phyloP scores from a whole-genome alignment of 2,797 vertebrate species.

The Luscinia megarhynchos region DNA sequence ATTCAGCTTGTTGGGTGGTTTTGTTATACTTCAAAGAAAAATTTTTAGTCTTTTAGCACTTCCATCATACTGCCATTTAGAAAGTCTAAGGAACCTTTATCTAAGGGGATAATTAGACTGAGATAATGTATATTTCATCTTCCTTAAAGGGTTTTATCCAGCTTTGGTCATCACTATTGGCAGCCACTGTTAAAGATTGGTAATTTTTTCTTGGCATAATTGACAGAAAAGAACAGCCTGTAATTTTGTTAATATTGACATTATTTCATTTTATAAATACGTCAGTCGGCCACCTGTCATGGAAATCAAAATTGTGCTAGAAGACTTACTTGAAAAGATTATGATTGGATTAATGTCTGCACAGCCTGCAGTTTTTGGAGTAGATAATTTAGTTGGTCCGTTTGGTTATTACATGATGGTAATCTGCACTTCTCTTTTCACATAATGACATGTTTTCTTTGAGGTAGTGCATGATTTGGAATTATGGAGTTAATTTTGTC shows the following conservation, averaged over 20 bases:
- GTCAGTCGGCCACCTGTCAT: not conserved
- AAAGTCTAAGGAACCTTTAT: not conserved
- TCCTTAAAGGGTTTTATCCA: not conserved
- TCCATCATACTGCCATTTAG: not conserved
- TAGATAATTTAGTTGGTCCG: not conserved
- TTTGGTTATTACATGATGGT: not conserved
- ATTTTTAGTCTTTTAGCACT: not conserved
- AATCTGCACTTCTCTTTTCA: not conserved
- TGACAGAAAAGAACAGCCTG: not conserved
- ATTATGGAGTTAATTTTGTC: not conserved
- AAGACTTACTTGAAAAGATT: not conserved
- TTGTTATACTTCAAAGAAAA: not conserved
- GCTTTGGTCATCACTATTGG: rapidly evolving
- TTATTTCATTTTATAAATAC: not conserved
- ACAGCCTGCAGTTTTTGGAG: not conserved
- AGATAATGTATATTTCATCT: not conserved
- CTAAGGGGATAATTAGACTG: not conserved
- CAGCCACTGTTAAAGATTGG: not conserved
- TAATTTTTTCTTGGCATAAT: not conserved
- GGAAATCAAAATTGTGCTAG: not conserved
- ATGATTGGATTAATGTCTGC: not conserved
- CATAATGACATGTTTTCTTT: not conserved
- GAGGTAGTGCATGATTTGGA: not conserved
- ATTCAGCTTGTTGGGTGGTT: not conserved
- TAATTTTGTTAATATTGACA: not conserved